These are phyloP conservation scores for Forbesichthys papilliferus DNA, from an alignment of 2,113 vertebrate genomes.

Conservation along the genomic window DNA sequence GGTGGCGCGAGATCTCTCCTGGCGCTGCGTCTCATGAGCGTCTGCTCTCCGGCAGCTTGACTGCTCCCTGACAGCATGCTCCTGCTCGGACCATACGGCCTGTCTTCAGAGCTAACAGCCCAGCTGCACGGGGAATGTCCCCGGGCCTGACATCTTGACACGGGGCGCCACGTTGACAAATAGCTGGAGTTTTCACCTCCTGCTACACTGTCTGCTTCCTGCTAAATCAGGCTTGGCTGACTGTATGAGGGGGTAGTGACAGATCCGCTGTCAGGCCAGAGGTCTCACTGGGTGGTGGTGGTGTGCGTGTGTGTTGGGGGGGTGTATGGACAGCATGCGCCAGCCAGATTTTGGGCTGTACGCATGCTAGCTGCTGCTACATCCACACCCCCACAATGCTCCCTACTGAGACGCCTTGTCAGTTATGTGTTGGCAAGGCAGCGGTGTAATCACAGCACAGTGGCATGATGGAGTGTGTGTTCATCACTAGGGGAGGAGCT, in stretches of 20 bases:
- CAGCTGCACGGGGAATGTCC: conserved; percentile 79
- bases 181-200: conserved; percentile 82
- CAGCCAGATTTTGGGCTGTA: conserved; percentile 29
- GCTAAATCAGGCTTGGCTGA: conserved; percentile 71
- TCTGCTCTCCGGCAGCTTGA: conserved; percentile 62
- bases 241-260: conserved; percentile 73
- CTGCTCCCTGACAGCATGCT: conserved; percentile 77
- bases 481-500: conserved; percentile 12
- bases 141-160: conserved; percentile 83
- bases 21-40: conserved; percentile 50
- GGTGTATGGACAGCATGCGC: conserved; percentile 42
- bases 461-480: conserved; percentile 11
- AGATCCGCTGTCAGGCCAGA: conserved; percentile 77
- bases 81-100: conserved; percentile 78
- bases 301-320: not conserved
- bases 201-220: conserved; percentile 78
- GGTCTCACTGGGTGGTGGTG: conserved; percentile 77
- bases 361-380: conserved; percentile 25
- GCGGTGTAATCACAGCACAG: conserved; percentile 37
- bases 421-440: conserved; percentile 47
- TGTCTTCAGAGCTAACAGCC: conserved; percentile 80
- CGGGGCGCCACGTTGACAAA: conserved; percentile 80
- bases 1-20: conserved; percentile 38
- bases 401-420: conserved; percentile 62
- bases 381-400: conserved; percentile 8